Conservation (phyloP, 30 jellyfish, hydroid and myxozoan species). For the Pelagia noctiluca region DNA sequence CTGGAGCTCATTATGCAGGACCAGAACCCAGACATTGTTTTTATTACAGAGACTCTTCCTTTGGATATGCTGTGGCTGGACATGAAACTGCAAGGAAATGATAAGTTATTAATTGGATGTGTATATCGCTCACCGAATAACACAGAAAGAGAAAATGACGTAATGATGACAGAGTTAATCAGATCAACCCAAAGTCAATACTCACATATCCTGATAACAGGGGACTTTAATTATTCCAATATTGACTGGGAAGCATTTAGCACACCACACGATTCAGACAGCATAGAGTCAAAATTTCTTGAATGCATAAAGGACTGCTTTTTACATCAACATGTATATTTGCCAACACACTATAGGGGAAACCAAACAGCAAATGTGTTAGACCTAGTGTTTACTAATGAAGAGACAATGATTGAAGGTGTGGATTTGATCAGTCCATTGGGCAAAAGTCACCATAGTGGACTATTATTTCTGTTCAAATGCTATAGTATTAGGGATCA, state of each 20-base stretch:
- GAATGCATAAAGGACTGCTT: too few species aligned
- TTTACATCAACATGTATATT: background rate
- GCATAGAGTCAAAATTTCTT: too few species aligned
- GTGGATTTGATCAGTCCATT: background rate
- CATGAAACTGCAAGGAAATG: background rate
- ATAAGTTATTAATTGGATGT: background rate
- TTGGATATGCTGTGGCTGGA: too few species aligned
- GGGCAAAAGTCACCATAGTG: conserved; percentile 16
- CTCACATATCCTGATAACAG: conserved; percentile 1
- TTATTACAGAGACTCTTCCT: background rate
- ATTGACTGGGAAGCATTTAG: background rate
- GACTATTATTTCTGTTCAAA: background rate
- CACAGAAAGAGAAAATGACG: background rate
- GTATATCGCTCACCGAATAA: background rate
- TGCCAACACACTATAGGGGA: conserved; percentile 12
- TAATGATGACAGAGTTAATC: background rate
- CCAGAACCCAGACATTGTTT: background rate
- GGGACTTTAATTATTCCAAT: background rate
- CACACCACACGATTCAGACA: conserved; percentile 1
- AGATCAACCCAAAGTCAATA: background rate
- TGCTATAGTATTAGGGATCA: background rate
- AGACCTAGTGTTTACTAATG: conserved; percentile 37
- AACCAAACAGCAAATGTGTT: conserved; percentile 8
- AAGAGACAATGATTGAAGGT: conserved; percentile 16
- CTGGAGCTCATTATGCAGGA: background rate